Evolutionary conservation across 2,797 vertebrate species (phyloP), one percentile per base, ranked within the genome.

Genomic region (Phoxinus dragarum): DNA sequence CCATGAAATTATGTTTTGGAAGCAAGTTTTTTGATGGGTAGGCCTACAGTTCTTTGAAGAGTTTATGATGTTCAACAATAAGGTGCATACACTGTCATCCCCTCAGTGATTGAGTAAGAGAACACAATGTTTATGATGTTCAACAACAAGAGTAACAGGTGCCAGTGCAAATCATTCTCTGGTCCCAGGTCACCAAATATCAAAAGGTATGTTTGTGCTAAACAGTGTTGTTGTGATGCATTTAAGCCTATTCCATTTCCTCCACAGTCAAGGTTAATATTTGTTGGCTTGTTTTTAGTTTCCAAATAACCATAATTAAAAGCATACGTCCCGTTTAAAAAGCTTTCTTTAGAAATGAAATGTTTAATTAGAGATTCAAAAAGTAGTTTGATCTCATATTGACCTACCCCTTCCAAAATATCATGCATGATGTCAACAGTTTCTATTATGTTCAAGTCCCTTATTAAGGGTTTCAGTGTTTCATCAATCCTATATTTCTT

Each of bases 51-150:
- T 83, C 38, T 72, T 76, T 82, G 49, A 79, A 86, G 64, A 83
- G 38, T 52, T 17, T 36, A 31, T 86, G 80, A 38, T 79, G 74
- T 61, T 86, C 67, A 72, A 64, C 34, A 47, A 84, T 68, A 36
- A 84, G 54, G 21, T 85, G 54, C 42, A 74, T 67, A 86, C 17
- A 86, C 66, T 38, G 81, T 81, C 84, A 88, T 86, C 0, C 87
- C 69, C 54, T 76, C 76, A 59, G 77, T 88, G 31, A 88, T 76
- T 27, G 23, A 71, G 5, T 85, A 77, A 44, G 80, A 64, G 54
- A 88, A 86, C 31, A 86, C 84, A 83, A 79, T 82, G 59, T 86
- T 86, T 66, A 75, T 74, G 23, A 88, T 86, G 56, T 86, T 59
- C 64, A 84, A 40, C 68, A 86, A 44, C 44, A 86, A 69, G 8